Base-by-base conservation (phyloP, 2,113 vertebrate genomes). In the Phyllostomus discolor region DNA sequence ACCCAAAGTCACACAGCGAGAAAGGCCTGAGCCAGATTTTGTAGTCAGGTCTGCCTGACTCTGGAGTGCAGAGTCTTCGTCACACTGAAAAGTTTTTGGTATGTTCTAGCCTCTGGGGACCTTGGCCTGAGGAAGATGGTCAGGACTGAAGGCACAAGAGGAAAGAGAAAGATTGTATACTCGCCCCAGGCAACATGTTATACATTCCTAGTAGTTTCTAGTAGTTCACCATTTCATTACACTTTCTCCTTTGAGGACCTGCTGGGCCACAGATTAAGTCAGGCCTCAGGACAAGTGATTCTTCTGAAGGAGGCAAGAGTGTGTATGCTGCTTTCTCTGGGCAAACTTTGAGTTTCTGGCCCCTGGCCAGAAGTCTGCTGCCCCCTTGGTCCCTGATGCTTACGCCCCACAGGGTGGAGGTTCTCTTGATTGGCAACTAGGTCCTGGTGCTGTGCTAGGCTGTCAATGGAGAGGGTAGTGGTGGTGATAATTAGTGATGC, bases 331-430 rank as follows among this genome's bases (percentile, higher is more conserved):
- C 70, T 17, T 16, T 69, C 62, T 79, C 2, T 0, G 16, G 19
- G 43, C 15, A 24, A 5, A 16, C 38, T 10, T 7, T 33, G 52
- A 73, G 54, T 35, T 43, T 15, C 38, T n/a, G 15, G n/a, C 31
- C 50, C 12, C 41, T 52, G 2, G 1, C 10, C 10, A 7, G 43
- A 4, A 19, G 3, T 0, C 17, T 20, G 9, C 1, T 24, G 24
- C n/a, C 46, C 19, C 48, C 48, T 11, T 1, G 22, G n/a, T 33
- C 8, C 48, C 48, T 8, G 4, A 26, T 28, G 6, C 43, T 12
- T 5, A 7, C 0, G 4, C 28, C 69, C 5, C 1, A 43, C 28
- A 3, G 8, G 3, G 7, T 9, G 10, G 4, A 14, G 46, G 46
- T 72, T 15, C 69, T 66, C 6, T 2, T 41, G 76, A 24, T 14